A percentile compares a stretch with the other conserved stretches of the same genome.
Conservation (phyloP, 2,797 vertebrate genomes). For the Tauraco hartlaubi region DNA sequence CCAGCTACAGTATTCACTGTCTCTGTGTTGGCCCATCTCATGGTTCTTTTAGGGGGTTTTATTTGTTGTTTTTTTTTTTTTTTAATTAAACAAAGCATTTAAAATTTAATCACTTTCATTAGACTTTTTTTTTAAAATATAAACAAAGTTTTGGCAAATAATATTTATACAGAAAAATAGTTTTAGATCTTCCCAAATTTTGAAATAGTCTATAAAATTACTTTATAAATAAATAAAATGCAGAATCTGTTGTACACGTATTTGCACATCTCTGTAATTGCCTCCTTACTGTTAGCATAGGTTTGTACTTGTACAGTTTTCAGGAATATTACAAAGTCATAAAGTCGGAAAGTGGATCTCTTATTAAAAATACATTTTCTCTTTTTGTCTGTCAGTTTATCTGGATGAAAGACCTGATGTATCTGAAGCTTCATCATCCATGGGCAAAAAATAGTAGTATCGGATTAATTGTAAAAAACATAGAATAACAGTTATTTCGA, state of each 20-base stretch:
- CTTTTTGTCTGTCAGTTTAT: slow-evolving; percentile 76
- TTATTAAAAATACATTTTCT: slow-evolving; percentile 85
- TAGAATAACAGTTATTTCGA: slow-evolving; percentile 73
- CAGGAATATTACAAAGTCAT: slow-evolving; percentile 83
- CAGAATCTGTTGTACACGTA: slow-evolving; percentile 84
- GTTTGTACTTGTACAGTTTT: slow-evolving; percentile 76
- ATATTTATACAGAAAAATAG: slow-evolving; percentile 88
- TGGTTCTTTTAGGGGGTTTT: slow-evolving; percentile 77
- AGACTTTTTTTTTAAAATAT: slow-evolving; percentile 82
- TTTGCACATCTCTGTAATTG: slow-evolving; percentile 84
- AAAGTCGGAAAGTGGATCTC: slow-evolving; percentile 80
- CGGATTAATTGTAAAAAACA: slow-evolving; percentile 78
- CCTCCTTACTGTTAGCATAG: slow-evolving; percentile 79
- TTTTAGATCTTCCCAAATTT: slow-evolving; percentile 86
- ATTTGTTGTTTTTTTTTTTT: slow-evolving; percentile 56
- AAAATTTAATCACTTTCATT: slow-evolving; percentile 83
- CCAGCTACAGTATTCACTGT: slow-evolving; percentile 75
- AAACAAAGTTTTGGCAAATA: slow-evolving; percentile 88
- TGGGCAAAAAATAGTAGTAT: slow-evolving; percentile 81
- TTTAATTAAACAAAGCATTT: slow-evolving; percentile 86
- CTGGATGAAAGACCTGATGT: slow-evolving; percentile 77
- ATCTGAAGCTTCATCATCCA: slow-evolving; percentile 76
- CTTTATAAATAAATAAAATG: slow-evolving; percentile 88
- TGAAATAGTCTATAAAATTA: slow-evolving; percentile 87
- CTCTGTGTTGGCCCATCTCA: slow-evolving; percentile 78